Conservation (phyloP, 2,888 invertebrate species). For the Nephrotoma appendiculata region DNA sequence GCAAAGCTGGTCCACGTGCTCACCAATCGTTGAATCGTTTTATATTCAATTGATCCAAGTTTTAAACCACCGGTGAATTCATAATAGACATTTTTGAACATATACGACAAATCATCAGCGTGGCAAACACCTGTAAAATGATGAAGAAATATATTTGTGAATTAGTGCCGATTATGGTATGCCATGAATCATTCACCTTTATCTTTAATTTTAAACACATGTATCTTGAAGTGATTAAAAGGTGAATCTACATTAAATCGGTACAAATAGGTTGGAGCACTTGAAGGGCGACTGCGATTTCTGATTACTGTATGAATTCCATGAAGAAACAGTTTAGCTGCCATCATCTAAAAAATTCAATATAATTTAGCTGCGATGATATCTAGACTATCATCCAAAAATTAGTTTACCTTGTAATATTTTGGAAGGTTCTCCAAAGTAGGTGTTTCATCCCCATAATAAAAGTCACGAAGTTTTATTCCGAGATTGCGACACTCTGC, state of each 20-base stretch:
- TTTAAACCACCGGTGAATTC: neutral
- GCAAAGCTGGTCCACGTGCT: conserved; percentile 28
- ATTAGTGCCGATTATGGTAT: neutral
- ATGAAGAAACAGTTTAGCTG: conserved; percentile 31
- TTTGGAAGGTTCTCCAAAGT: neutral
- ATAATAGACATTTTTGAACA: conserved; percentile 25
- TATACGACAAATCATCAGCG: conserved; percentile 30
- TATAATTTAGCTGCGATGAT: too few relatives aligned
- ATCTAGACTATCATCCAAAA: too few relatives aligned
- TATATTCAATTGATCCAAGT: conserved; percentile 16
- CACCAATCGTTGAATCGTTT: conserved; percentile 21
- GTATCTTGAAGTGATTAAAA: conserved; percentile 24
- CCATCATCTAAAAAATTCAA: conserved; percentile 12
- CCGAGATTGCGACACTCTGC: conserved; percentile 23
- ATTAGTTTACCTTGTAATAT: neutral
- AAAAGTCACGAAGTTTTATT: conserved; percentile 28
- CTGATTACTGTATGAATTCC: conserved; percentile 20
- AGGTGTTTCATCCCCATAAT: conserved; percentile 32
- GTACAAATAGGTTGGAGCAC: conserved; percentile 27
- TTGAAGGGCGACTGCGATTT: conserved; percentile 16
- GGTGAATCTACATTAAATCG: conserved; percentile 31
- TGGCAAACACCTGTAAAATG: conserved; percentile 25
- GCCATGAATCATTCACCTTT: neutral
- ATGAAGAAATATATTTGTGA: neutral
- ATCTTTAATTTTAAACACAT: neutral